phyloP scores from a whole-genome alignment of 92 coral and sea anemone species.

The Epizoanthus stellaris region DNA sequence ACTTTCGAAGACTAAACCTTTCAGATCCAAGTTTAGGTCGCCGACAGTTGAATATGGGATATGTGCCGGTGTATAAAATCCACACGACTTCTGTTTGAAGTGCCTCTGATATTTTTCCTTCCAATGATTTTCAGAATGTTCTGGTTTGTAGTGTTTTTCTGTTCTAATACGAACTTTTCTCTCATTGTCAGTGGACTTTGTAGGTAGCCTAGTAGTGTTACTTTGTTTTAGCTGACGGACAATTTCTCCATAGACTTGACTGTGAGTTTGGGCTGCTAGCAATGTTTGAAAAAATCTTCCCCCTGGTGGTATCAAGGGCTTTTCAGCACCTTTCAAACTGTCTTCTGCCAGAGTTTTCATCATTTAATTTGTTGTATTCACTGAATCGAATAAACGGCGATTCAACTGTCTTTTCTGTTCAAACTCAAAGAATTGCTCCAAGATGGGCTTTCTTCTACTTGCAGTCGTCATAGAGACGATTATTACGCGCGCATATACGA shows the following conservation, averaged over 20 bases:
- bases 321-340: slow-evolving; percentile 26
- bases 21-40: slow-evolving; percentile 76
- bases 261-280: slow-evolving; percentile 54
- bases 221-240: slow-evolving; percentile 71
- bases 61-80: slow-evolving; percentile 92
- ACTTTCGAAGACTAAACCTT: slow-evolving; percentile 80
- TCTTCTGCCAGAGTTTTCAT: slow-evolving; percentile 26
- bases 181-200: slow-evolving; percentile 41
- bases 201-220: slow-evolving; percentile 47
- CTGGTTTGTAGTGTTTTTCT: slow-evolving; percentile 78
- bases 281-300: slow-evolving; percentile 30
- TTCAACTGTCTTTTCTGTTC: too few species aligned
- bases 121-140: slow-evolving; percentile 72
- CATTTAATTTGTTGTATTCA: background rate
- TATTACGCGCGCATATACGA: background rate
- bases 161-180: slow-evolving; percentile 90
- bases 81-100: slow-evolving; percentile 69
- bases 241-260: slow-evolving; percentile 76
- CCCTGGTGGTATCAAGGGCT: slow-evolving; percentile 15
- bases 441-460: slow-evolving; percentile 38
- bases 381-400: background rate
- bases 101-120: slow-evolving; percentile 76
- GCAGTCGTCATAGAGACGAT: slow-evolving; percentile 77
- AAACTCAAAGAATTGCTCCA: too few species aligned
- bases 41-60: slow-evolving; percentile 86